Conservation (phyloP, 2,888 invertebrate genomes). For the Ormyrus labotus region DNA sequence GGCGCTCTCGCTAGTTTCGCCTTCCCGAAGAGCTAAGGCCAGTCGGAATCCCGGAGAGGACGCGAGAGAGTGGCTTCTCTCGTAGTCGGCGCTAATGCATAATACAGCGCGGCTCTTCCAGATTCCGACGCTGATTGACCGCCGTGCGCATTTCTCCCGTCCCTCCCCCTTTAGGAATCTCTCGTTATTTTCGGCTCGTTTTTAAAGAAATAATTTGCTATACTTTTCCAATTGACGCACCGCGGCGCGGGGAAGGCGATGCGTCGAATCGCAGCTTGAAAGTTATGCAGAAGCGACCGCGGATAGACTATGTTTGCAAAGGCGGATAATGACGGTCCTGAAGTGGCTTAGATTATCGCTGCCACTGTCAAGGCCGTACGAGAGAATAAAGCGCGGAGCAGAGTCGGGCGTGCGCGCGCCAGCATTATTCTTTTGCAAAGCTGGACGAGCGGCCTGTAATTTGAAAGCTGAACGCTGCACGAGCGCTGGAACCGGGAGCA, state of each 20-base stretch:
- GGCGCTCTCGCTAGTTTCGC: conserved; percentile 15
- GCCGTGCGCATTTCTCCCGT: too few relatives aligned
- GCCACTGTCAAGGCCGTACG: conserved; percentile 18
- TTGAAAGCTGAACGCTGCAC: conserved; percentile 10
- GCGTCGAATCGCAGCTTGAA: too few relatives aligned
- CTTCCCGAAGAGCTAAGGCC: not conserved
- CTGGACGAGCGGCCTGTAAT: conserved; percentile 41
- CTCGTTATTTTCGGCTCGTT: too few relatives aligned
- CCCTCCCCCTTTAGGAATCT: too few relatives aligned
- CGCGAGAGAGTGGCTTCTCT: conserved; percentile 18
- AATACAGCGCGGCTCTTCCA: not conserved
- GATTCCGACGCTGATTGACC: too few relatives aligned
- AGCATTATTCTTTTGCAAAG: not conserved
- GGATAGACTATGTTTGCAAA: conserved; percentile 10
- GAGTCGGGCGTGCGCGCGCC: not conserved
- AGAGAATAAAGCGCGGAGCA: not conserved
- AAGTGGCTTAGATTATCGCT: conserved; percentile 24
- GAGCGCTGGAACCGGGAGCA: not conserved
- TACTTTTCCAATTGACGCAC: too few relatives aligned
- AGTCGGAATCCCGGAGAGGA: conserved; percentile 11
- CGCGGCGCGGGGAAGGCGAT: too few relatives aligned
- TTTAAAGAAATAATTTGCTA: too few relatives aligned
- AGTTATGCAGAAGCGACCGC: too few relatives aligned
- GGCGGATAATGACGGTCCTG: conserved; percentile 18
- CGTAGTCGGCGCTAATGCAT: conserved; percentile 20